Evolutionary conservation across 2,797 vertebrate species (phyloP), one percentile per base, ranked within the genome.

Genomic region (Phyllotis vaccarum): DNA sequence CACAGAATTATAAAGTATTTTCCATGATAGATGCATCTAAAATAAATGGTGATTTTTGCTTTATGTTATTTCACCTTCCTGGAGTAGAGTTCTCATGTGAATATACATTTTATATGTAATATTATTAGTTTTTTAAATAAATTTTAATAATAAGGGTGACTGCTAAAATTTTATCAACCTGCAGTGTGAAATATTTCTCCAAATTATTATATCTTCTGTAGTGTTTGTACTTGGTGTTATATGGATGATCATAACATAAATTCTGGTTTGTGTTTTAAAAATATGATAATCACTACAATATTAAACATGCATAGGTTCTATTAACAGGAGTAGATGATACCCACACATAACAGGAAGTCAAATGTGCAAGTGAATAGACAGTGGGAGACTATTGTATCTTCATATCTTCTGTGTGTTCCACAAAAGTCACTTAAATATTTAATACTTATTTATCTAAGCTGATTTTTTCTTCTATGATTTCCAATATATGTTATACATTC

Each of bases 241-340:
- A 40, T 60, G 31, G 68, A 81, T 89, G 72, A 80, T 89, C 27
- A 88, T 80, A 93, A 37, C 37, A 86, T 79, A 19, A 85, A 88
- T 92, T 79, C 11, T 62, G 64, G 64, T 96, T 74, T 56, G 1
- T 62, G 72, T 80, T 87, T n/a, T n/a, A 49, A 60, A 92, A 89
- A 54, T 82, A 79, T 1, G 2, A 49, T 81, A 46, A 86, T 81
- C 68, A 91, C 52, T 89, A 49, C 72, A 31, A 79, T 62, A 8
- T 21, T 92, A 80, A 74, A 60, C 80, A 62, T 3, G 40, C 31
- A 24, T 76, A 89, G 34, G 2, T 46, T 92, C 43, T 91, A 75
- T 62, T 90, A 19, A 34, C 81, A 72, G 27, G 16, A 90, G 43
- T 11, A 94, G 24, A 19, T 81, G 4, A 31, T 31, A 46, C 16